Conservation (phyloP, 2,888 invertebrate genomes). For the Euphydryas editha region DNA sequence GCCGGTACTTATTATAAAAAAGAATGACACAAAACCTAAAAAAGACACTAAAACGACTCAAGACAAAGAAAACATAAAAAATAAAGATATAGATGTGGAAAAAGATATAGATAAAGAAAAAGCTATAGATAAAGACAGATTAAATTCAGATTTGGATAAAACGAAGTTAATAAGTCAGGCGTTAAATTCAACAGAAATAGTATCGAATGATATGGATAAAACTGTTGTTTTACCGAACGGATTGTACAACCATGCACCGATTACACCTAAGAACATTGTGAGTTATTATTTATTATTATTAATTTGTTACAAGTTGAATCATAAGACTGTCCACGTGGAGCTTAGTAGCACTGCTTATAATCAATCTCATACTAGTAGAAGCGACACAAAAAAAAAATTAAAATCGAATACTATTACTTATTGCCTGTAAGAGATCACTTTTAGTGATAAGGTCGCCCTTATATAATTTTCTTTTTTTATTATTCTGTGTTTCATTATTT, state of each 20-base stretch:
- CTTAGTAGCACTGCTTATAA: too few relatives aligned
- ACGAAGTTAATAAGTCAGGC: conserved; percentile 49
- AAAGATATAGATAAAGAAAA: conserved; percentile 32
- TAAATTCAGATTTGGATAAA: conserved; percentile 49
- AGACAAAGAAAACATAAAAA: conserved; percentile 36
- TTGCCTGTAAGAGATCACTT: too few relatives aligned
- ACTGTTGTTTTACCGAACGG: conserved; percentile 65
- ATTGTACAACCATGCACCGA: conserved; percentile 57
- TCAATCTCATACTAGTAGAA: too few relatives aligned
- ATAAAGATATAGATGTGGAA: not conserved
- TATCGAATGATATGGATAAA: conserved; percentile 56
- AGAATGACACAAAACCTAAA: conserved; percentile 25
- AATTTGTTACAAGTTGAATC: not conserved
- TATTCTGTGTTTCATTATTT: too few relatives aligned
- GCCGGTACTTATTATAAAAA: conserved; percentile 50
- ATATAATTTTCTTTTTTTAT: too few relatives aligned
- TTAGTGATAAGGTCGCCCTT: too few relatives aligned
- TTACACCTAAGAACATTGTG: conserved; percentile 58
- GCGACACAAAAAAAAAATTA: too few relatives aligned
- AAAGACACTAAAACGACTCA: conserved; percentile 39
- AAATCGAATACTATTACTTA: too few relatives aligned
- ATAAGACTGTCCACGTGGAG: too few relatives aligned
- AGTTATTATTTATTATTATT: conserved; percentile 41
- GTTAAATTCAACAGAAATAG: conserved; percentile 43
- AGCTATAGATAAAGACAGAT: conserved; percentile 29